Evolutionary conservation across 2,113 vertebrate species (phyloP), one percentile per base, ranked within the genome.

Genomic region (Pampusana beccarii): DNA sequence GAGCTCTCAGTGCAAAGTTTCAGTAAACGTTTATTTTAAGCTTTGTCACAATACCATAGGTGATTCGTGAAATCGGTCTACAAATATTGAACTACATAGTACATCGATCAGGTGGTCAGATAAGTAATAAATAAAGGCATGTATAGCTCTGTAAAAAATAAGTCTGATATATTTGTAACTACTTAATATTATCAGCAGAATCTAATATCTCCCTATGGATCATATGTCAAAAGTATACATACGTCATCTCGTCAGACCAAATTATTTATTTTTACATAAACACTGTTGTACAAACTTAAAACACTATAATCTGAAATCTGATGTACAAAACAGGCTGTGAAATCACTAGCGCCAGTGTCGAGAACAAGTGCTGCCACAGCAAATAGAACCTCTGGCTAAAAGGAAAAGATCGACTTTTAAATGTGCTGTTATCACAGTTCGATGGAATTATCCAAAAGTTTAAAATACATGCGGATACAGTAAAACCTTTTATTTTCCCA

Each of bases 61-160:
- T 78, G 94, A 93, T 86, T 46, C 73, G 96, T 96, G 96, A 95
- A 92, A 93, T 48, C 16, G 23, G 60, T 94, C 96, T 97, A 97
- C 95, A 97, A 97, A 94, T 85, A 88, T 17, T 78, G 78, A 85
- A 70, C 97, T 95, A 95, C 56, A 3, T 46, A 66, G 90, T 88
- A 97, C 93, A 79, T 4, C 46, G 96, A 89, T 40, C 29, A n/a
- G 92, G 90, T 91, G 92, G 93, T 58, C 92, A n/a, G 53, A 62
- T 88, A 96, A 96, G 96, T 87, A 97, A 98, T 97, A 97, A 96
- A 97, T 97, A 97, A 95, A 95, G 91, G 78, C 94, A 82, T 61
- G 94, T 89, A 90, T 13, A 87, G 54, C 91, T 96, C 84, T 38
- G 79, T 95, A 88, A 92, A 95, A 92, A 96, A 92, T 36, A 94